A percentile compares a stretch with the other conserved stretches of the same genome.
Conservation (phyloP, 2,888 invertebrate species). For the Trichogramma dendrolimi region DNA sequence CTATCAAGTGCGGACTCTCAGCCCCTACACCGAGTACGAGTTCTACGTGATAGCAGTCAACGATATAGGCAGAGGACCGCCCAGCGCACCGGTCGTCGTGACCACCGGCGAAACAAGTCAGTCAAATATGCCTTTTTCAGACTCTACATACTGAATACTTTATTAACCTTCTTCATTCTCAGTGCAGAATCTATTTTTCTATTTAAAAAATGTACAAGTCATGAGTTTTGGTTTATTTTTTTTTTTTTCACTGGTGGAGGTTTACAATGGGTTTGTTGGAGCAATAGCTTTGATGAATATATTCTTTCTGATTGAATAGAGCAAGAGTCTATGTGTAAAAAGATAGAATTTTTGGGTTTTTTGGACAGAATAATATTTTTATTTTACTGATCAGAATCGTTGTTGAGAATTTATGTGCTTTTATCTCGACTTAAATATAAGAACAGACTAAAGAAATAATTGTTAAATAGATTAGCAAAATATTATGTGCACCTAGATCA, state of each 20-base stretch:
- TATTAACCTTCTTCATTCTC: background rate
- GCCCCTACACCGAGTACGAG: conserved; percentile 94
- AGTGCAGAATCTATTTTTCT: too few species aligned
- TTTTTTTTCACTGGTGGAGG: background rate
- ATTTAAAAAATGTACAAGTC: too few species aligned
- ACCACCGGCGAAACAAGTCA: conserved; percentile 97
- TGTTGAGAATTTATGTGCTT: too few species aligned
- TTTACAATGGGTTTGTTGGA: background rate
- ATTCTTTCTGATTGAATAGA: too few species aligned
- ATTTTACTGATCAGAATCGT: too few species aligned
- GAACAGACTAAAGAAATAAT: too few species aligned
- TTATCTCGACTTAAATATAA: too few species aligned
- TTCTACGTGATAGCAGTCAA: conserved; percentile 94
- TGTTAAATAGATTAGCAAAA: background rate
- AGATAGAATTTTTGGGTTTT: too few species aligned
- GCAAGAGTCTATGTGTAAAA: too few species aligned
- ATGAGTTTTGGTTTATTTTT: background rate
- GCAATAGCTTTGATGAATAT: too few species aligned
- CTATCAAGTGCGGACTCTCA: conserved; percentile 83
- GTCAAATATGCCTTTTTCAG: conserved; percentile 36
- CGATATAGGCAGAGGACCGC: conserved; percentile 86
- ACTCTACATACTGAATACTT: background rate
- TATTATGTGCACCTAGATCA: conserved; percentile 31
- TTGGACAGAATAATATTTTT: too few species aligned
- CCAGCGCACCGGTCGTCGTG: conserved; percentile 82